phyloP scores from a whole-genome alignment of 2,113 vertebrate species.

The Oryctolagus cuniculus region DNA sequence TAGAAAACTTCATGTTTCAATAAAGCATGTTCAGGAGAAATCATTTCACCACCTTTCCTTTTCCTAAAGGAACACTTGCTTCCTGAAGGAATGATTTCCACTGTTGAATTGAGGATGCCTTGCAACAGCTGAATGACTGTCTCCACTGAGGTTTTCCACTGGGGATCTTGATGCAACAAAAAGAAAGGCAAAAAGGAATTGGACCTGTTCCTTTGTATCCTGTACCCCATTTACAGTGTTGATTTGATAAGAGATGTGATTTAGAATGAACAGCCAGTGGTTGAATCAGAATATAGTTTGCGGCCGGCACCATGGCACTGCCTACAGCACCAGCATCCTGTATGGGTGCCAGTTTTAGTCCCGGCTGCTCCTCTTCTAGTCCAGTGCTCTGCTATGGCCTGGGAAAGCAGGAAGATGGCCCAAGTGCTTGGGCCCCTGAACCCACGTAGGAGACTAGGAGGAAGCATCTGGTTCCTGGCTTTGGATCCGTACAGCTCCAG shows the following conservation, averaged over 20 bases:
- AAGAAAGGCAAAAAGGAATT: neutral
- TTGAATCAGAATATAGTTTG: neutral
- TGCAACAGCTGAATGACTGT: neutral
- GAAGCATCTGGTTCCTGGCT: too few relatives aligned
- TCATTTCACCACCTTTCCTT: neutral
- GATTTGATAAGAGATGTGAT: neutral
- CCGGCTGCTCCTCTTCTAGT: too few relatives aligned
- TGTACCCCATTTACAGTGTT: neutral
- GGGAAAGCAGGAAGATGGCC: too few relatives aligned
- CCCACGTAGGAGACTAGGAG: too few relatives aligned
- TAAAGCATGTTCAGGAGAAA: neutral
- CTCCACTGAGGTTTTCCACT: neutral
- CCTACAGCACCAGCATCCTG: too few relatives aligned
- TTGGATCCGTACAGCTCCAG: too few relatives aligned
- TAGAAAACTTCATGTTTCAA: conserved; percentile 13
- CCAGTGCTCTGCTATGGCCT: too few relatives aligned
- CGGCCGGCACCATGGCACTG: too few relatives aligned
- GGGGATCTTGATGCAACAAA: neutral
- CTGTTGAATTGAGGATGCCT: neutral
- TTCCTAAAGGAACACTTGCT: neutral
- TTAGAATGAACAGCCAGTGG: neutral
- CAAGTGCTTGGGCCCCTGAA: too few relatives aligned
- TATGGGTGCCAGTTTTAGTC: too few relatives aligned
- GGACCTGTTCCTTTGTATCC: neutral
- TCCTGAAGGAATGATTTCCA: neutral